Base-by-base conservation (phyloP, 2,888 invertebrate genomes). In the Morpho deidamia region DNA sequence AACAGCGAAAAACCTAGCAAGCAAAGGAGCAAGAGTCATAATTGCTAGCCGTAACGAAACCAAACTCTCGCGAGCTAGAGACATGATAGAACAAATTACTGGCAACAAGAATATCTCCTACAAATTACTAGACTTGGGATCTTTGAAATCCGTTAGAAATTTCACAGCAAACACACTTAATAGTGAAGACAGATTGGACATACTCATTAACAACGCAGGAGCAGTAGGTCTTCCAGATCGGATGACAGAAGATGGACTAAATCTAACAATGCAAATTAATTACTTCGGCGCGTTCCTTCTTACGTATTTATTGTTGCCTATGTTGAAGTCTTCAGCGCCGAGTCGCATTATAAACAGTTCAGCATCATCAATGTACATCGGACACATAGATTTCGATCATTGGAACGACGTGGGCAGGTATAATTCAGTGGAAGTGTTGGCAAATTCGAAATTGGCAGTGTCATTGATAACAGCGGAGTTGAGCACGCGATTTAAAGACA, bases 231-330 rank as follows among this genome's bases (percentile, higher is more conserved):
- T 84, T 0, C 79, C 83, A 0, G 82, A 86, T 51, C 80, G 69
- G 50, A 70, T 87, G 11, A 92, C 94, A 0, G 87, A 91, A 63
- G 94, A 95, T 62, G 93, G 93, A 1, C 76, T 95, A 33, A 93
- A 94, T 61, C 71, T 90, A 1, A 91, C 91, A 1, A 92, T 94
- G 91, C 94, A 94, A 69, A 91, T 93, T 46, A 95, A 95, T 71
- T 92, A 94, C 70, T 93, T 94, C 67, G 94, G 94, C 8, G 91
- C 92, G 0, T 95, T 95, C 71, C 79, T 95, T 40, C 84, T 95
- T 38, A 95, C 94, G 0, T 93, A 92, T 73, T 83, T 95, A 56
- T 81, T 95, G 54, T 71, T 87, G 60, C 87, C 87, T 56, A 61
- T 85, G 63, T 67, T 94, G 11, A 92, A 90, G 72, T 63, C 69